Conservation (phyloP, 2,113 vertebrate species). For the Oncorhynchus tshawytscha region DNA sequence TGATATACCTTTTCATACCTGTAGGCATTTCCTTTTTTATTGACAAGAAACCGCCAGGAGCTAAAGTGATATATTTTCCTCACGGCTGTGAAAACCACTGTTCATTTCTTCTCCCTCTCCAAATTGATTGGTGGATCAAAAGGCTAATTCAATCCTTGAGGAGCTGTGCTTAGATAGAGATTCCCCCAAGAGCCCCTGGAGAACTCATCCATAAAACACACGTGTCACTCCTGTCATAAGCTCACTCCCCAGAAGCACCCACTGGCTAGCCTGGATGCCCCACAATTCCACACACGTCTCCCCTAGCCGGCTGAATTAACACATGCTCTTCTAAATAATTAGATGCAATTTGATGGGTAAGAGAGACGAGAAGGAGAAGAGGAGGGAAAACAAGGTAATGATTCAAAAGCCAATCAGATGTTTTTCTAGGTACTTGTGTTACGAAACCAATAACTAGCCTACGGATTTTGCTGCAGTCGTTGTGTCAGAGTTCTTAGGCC, state of each 20-base stretch:
- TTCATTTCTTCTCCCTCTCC: constrained; percentile 62
- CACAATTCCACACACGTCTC: constrained; percentile 13
- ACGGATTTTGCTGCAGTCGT: too few relatives aligned
- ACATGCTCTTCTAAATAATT: constrained; percentile 30
- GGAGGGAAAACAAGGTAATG: constrained; percentile 11
- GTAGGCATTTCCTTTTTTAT: constrained; percentile 27
- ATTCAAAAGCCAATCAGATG: constrained; percentile 40
- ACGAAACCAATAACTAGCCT: too few relatives aligned
- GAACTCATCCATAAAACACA: constrained; percentile 55
- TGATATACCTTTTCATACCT: neutral
- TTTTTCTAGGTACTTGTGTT: constrained; percentile 7
- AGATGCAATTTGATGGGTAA: constrained; percentile 31
- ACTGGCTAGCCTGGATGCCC: constrained; percentile 27
- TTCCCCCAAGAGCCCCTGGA: constrained; percentile 52
- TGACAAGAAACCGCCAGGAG: constrained; percentile 7
- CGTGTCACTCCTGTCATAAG: constrained; percentile 46
- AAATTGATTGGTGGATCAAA: constrained; percentile 74
- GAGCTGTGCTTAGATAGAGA: constrained; percentile 53
- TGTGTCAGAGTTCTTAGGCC: too few relatives aligned
- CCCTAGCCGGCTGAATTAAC: constrained; percentile 25
- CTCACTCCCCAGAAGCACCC: constrained; percentile 47
- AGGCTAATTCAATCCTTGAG: constrained; percentile 68
- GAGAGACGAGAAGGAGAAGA: constrained; percentile 5
- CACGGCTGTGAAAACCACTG: constrained; percentile 34
- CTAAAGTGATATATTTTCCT: constrained; percentile 40